Conservation (phyloP, 1,140 invertebrate genomes). For the Zaprionus africanus region DNA sequence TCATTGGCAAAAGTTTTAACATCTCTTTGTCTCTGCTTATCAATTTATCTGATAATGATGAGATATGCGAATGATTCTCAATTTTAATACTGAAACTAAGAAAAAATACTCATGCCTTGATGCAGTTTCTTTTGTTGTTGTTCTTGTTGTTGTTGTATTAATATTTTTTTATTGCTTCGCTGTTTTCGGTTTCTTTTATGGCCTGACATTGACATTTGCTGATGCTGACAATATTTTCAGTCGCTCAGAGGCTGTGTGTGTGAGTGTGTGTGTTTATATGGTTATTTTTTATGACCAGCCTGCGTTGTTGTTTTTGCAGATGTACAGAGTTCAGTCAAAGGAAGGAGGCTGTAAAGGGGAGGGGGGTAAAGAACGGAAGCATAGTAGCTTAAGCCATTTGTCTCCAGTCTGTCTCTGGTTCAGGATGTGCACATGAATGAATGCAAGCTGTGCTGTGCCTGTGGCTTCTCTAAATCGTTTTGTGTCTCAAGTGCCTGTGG, state of each 20-base stretch:
- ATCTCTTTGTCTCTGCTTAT: slow-evolving; percentile 15
- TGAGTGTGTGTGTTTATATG: slow-evolving; percentile 6
- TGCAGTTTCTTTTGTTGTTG: slow-evolving; percentile 44
- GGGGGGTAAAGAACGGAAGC: neutral
- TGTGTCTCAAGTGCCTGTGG: slow-evolving; percentile 57
- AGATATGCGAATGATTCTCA: slow-evolving; percentile 21
- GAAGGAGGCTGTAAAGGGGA: neutral
- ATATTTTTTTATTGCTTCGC: slow-evolving; percentile 33
- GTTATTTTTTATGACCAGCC: slow-evolving; percentile 31
- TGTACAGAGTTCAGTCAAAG: slow-evolving; percentile 9
- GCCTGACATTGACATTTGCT: slow-evolving; percentile 81
- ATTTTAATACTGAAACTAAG: slow-evolving; percentile 17
- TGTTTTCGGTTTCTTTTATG: slow-evolving; percentile 60
- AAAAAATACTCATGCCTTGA: slow-evolving; percentile 49
- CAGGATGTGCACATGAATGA: slow-evolving; percentile 60
- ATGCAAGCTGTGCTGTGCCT: slow-evolving; percentile 19
- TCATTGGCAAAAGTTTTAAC: slow-evolving; percentile 10
- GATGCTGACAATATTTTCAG: slow-evolving; percentile 43
- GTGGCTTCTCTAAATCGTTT: slow-evolving; percentile 37
- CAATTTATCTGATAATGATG: slow-evolving; percentile 25
- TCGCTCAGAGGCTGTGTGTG: slow-evolving; percentile 19
- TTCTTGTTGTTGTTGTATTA: slow-evolving; percentile 23
- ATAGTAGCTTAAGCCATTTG: slow-evolving; percentile 33
- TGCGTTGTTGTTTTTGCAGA: slow-evolving; percentile 1
- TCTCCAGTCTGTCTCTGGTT: slow-evolving; percentile 32